Percentiles rank a stretch among this genome's conserved stretches.
Evolutionary conservation across 2,888 invertebrate species (phyloP).

Genomic region (Deroplatys truncata): DNA sequence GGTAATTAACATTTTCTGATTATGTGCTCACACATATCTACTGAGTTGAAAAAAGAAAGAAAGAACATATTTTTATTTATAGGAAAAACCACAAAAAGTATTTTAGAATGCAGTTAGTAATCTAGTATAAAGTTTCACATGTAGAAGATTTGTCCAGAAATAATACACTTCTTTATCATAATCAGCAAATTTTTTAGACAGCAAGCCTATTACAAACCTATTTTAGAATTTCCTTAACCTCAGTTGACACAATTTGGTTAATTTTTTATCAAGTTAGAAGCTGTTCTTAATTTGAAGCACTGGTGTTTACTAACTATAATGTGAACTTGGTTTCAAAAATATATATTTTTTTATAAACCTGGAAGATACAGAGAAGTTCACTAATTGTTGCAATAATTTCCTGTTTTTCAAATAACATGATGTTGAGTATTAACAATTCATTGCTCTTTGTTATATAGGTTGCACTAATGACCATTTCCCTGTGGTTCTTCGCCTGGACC

Average conservation of each 20-base stretch:
- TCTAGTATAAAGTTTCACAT: no score
- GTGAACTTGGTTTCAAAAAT: not conserved
- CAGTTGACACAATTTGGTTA: no score
- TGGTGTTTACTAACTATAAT: not conserved
- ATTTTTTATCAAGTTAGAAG: not conserved
- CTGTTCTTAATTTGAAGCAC: not conserved
- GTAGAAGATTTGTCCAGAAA: no score
- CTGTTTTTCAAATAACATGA: not conserved
- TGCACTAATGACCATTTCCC: constrained; percentile 80
- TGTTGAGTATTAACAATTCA: not conserved
- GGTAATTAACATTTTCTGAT: constrained; percentile 41
- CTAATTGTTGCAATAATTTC: not conserved
- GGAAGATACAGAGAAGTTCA: not conserved
- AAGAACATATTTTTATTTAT: not conserved
- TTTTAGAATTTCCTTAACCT: no score
- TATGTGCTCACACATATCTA: not conserved
- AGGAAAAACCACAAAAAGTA: not conserved
- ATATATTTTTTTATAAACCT: not conserved
- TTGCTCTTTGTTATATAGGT: constrained; percentile 49
- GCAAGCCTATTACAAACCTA: no score
- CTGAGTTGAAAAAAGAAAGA: not conserved
- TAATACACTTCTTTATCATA: no score
- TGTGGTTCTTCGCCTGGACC: constrained; percentile 93
- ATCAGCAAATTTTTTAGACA: no score
- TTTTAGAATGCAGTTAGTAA: no score